A percentile compares a stretch with the other conserved stretches of the same genome.
These are phyloP conservation scores for Peromyscus aztecus DNA, from an alignment of 2,797 vertebrate species.

Conservation along the genomic window DNA sequence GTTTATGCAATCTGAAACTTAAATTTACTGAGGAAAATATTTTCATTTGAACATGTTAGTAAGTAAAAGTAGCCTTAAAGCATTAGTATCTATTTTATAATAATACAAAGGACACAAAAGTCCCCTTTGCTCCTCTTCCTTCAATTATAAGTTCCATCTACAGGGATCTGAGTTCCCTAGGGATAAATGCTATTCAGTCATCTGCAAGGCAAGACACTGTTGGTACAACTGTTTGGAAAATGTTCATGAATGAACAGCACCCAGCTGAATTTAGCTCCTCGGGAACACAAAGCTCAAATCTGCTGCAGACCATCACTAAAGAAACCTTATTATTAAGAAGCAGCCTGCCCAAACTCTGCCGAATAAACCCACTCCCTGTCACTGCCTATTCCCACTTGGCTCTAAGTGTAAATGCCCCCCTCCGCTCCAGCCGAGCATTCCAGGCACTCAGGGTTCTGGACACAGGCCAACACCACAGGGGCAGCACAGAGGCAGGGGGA, in stretches of 20 bases:
- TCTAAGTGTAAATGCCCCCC: rapidly evolving
- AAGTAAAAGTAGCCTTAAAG: neutral
- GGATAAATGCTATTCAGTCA: neutral
- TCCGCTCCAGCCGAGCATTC: neutral
- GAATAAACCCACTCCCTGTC: neutral
- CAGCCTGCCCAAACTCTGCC: neutral
- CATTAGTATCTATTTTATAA: neutral
- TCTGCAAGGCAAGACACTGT: neutral
- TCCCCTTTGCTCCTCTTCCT: neutral
- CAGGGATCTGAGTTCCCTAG: neutral
- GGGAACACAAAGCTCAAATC: neutral
- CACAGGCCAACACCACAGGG: neutral
- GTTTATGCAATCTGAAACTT: neutral
- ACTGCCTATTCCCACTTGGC: neutral
- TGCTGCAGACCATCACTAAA: neutral
- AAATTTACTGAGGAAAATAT: neutral
- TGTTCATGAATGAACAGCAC: neutral
- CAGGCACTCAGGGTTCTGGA: neutral
- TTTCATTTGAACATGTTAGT: neutral
- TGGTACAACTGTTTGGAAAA: neutral
- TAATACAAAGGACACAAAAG: neutral
- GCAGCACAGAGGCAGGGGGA: neutral
- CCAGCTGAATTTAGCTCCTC: neutral
- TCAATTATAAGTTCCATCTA: neutral
- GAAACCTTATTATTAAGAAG: neutral